Percentiles rank a stretch among this genome's conserved stretches.
These are phyloP conservation scores for Meloidogyne chitwoodi DNA, from an alignment of 1,140 invertebrate species.

Conservation along the genomic window DNA sequence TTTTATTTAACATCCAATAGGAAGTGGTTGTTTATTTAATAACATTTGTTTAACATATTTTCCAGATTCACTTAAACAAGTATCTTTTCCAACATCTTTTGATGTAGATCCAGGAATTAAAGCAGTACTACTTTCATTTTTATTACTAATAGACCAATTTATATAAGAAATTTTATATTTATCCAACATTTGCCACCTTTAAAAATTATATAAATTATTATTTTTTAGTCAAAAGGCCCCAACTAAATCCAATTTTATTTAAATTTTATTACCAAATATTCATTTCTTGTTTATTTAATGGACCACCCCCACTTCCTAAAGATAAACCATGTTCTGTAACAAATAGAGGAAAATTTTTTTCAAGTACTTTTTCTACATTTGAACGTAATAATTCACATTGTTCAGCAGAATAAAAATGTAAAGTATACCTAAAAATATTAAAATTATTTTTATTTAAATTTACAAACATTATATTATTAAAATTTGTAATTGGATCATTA, in stretches of 20 bases:
- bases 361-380: slow-evolving; percentile 1
- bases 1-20: neutral
- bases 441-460: neutral
- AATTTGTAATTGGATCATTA: slow-evolving; percentile 18
- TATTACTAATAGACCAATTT: slow-evolving; percentile 19
- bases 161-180: slow-evolving; percentile 19
- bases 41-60: slow-evolving; percentile 13
- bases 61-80: slow-evolving; percentile 7
- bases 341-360: slow-evolving; percentile 24
- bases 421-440: neutral
- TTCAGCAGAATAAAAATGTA: neutral
- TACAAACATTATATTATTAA: slow-evolving; percentile 18
- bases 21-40: neutral
- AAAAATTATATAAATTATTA: neutral
- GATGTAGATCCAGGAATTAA: neutral
- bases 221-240: too few relatives aligned
- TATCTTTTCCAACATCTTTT: neutral
- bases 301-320: neutral
- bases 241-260: too few relatives aligned
- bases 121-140: neutral
- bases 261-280: neutral
- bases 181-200: slow-evolving; percentile 16
- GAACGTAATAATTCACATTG: slow-evolving; percentile 8
- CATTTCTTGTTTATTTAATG: neutral
- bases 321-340: slow-evolving; percentile 23